Percentiles rank a stretch among this genome's conserved stretches.
phyloP scores from a whole-genome alignment of 1,140 invertebrate species.

The Psilanteris sp. region DNA sequence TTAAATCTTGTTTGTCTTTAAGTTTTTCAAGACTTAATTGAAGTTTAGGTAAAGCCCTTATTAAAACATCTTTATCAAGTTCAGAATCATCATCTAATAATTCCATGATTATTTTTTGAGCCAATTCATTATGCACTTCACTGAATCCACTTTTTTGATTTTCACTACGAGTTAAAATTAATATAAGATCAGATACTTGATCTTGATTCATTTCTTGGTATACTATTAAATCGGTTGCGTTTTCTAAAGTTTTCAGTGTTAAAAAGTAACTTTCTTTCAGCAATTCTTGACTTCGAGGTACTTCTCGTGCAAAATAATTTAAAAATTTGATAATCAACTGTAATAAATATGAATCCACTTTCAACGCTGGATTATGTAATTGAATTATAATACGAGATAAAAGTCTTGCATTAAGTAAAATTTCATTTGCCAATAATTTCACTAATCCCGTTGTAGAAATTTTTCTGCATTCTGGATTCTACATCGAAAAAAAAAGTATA shows the following conservation, averaged over 20 bases:
- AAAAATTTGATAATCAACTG: conserved; percentile 83
- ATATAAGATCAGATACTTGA: conserved; percentile 77
- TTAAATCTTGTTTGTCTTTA: conserved; percentile 63
- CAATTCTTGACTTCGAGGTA: conserved; percentile 80
- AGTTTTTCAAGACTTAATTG: conserved; percentile 65
- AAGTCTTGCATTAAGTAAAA: conserved; percentile 72
- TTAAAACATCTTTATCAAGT: conserved; percentile 67
- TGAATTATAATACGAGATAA: conserved; percentile 82
- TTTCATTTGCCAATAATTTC: conserved; percentile 74
- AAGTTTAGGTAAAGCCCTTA: conserved; percentile 71
- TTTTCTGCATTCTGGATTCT: conserved; percentile 70
- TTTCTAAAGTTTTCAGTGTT: conserved; percentile 84
- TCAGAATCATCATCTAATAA: conserved; percentile 66
- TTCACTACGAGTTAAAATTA: conserved; percentile 67
- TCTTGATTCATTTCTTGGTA: conserved; percentile 84
- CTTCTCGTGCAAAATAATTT: conserved; percentile 79
- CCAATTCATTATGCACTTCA: conserved; percentile 72
- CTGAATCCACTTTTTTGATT: conserved; percentile 54
- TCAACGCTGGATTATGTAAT: conserved; percentile 82
- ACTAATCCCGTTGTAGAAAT: conserved; percentile 72
- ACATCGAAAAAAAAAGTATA: too few relatives aligned
- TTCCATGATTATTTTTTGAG: conserved; percentile 69
- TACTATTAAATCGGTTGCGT: conserved; percentile 84
- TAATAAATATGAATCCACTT: conserved; percentile 79
- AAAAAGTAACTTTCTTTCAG: conserved; percentile 84